Percentiles rank a stretch among this genome's conserved stretches.
Evolutionary conservation across 2,797 vertebrate genomes (phyloP).

Genomic region (Pelobates cultripes): DNA sequence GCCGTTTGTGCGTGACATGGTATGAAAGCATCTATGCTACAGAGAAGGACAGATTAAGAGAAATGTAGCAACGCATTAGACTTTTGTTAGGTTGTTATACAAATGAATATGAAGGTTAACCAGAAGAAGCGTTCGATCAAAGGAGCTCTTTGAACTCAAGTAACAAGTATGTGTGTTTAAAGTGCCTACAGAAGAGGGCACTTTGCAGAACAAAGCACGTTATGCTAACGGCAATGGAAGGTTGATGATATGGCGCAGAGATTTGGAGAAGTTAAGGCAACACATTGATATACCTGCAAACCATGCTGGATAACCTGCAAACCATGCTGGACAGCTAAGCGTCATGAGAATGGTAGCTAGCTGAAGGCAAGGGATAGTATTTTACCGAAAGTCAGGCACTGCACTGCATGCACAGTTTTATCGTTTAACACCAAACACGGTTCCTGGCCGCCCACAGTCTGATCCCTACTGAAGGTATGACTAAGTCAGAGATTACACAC

Average conservation of each 20-base stretch:
- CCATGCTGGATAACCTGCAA: neutral
- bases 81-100: constrained; percentile 40
- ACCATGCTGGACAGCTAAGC: too few species aligned
- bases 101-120: constrained; percentile 38
- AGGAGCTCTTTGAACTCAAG: constrained; percentile 17
- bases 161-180: constrained; percentile 42
- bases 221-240: constrained; percentile 34
- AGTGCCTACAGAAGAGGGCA: constrained; percentile 29
- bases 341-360: too few species aligned
- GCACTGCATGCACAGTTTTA: too few species aligned
- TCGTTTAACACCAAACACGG: too few species aligned
- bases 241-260: constrained; percentile 6
- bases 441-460: too few species aligned
- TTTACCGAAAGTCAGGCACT: too few species aligned
- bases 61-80: constrained; percentile 41
- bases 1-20: constrained; percentile 7
- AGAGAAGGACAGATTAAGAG: constrained; percentile 35
- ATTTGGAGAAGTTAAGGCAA: constrained; percentile 33
- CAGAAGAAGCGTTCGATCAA: constrained; percentile 36
- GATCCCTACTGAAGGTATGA: too few species aligned
- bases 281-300: neutral
- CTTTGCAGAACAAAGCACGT: constrained; percentile 33
- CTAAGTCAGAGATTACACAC: too few species aligned
- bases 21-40: constrained; percentile 24
- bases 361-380: too few species aligned